Conservation (phyloP, 2,113 vertebrate genomes). For the Heteronetta atricapilla region DNA sequence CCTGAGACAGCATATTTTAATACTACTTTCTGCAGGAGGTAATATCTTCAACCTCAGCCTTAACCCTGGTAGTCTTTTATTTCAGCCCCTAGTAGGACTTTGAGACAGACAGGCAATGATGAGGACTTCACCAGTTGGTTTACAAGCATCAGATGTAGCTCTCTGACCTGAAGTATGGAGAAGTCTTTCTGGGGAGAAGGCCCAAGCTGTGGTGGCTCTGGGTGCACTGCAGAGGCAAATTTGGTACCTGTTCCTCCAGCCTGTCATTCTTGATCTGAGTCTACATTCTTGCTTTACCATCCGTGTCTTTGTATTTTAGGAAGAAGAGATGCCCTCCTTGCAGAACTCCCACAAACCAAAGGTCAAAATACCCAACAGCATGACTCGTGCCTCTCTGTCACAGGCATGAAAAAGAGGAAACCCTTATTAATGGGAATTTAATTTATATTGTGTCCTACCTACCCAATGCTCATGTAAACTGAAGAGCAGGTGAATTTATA, state of each 20-base stretch:
- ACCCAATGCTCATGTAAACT: neutral
- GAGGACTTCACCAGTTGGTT: neutral
- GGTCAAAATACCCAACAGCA: neutral
- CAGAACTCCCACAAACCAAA: neutral
- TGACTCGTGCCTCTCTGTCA: neutral
- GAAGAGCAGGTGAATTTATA: neutral
- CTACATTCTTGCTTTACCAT: neutral
- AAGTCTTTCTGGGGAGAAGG: neutral
- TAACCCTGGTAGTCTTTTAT: neutral
- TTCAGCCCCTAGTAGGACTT: neutral
- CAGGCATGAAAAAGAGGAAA: neutral
- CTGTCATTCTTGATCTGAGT: neutral
- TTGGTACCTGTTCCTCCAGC: neutral
- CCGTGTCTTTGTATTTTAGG: neutral
- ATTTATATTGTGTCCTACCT: neutral
- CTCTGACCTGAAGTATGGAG: neutral
- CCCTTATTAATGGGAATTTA: neutral
- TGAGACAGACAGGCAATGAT: accelerated
- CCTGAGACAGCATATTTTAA: neutral
- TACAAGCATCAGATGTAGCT: neutral
- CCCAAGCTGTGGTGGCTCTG: neutral
- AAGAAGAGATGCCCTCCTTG: neutral
- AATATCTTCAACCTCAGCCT: neutral
- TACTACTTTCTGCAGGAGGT: neutral
- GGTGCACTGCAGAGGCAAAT: neutral